A percentile compares a stretch with the other conserved stretches of the same genome.
These are phyloP conservation scores for Enteromius thamalakanensis DNA, from an alignment of 2,797 vertebrate genomes.

Conservation along the genomic window DNA sequence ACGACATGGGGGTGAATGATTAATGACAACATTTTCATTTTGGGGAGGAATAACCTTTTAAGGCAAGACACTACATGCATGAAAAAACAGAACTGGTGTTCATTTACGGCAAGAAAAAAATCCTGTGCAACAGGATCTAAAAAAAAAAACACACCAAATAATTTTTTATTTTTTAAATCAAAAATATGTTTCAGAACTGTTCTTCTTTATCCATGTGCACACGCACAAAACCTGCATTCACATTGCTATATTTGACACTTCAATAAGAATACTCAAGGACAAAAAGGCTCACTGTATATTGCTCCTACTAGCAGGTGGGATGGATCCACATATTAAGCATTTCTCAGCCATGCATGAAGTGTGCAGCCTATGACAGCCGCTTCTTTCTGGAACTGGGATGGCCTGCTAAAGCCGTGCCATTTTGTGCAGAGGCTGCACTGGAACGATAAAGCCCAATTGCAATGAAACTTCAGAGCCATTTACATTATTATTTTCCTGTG, in stretches of 20 bases:
- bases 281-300: slow-evolving; percentile 30
- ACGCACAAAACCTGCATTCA: not conserved
- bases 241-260: slow-evolving; percentile 12
- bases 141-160: not conserved
- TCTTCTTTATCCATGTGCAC: not conserved
- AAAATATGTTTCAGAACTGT: not conserved
- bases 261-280: slow-evolving; percentile 42
- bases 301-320: slow-evolving; percentile 25
- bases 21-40: too few relatives aligned
- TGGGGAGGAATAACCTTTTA: not conserved
- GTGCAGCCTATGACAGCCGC: slow-evolving; percentile 42
- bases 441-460: slow-evolving; percentile 51
- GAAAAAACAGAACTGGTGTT: not conserved
- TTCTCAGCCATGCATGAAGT: slow-evolving; percentile 56
- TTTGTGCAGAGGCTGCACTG: slow-evolving; percentile 46
- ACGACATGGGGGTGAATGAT: too few relatives aligned
- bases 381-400: slow-evolving; percentile 36
- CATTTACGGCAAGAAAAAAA: not conserved
- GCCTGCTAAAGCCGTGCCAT: slow-evolving; percentile 50
- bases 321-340: slow-evolving; percentile 46
- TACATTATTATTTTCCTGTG: slow-evolving; percentile 45
- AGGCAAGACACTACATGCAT: not conserved
- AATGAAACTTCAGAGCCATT: slow-evolving; percentile 57
- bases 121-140: not conserved
- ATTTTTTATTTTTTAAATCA: not conserved